A percentile compares a stretch with the other conserved stretches of the same genome.
Conservation (phyloP, 2,888 invertebrate species). For the Hydropsyche betteni region DNA sequence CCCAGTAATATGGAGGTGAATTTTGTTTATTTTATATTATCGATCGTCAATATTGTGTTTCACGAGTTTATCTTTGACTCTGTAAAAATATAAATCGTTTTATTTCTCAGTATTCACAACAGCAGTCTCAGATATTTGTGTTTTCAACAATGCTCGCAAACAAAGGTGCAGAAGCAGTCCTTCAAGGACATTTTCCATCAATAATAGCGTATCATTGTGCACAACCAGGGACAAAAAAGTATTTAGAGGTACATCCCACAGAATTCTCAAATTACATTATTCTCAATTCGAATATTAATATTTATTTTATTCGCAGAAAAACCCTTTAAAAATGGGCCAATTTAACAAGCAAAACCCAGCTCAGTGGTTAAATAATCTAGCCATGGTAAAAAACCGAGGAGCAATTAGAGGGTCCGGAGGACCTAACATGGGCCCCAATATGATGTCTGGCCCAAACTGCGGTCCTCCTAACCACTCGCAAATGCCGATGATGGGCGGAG, state of each 20-base stretch:
- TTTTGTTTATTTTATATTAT: neutral
- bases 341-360: conserved; percentile 85
- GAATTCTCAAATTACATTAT: conserved; percentile 54
- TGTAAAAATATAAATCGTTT: neutral
- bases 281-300: conserved; percentile 39
- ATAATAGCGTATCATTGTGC: conserved; percentile 96
- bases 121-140: conserved; percentile 98
- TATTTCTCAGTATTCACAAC: conserved; percentile 78
- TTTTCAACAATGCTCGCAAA: conserved; percentile 95
- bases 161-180: conserved; percentile 91
- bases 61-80: neutral
- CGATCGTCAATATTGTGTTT: neutral
- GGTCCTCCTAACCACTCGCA: conserved; percentile 45
- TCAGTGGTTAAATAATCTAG: conserved; percentile 81
- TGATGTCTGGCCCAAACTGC: conserved; percentile 65
- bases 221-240: conserved; percentile 93
- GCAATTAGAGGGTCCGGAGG: conserved; percentile 65
- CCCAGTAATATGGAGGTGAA: conserved; percentile 79
- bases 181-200: conserved; percentile 88
- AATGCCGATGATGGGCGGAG: conserved; percentile 57
- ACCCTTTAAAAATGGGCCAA: conserved; percentile 88
- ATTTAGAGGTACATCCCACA: conserved; percentile 79
- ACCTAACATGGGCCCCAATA: conserved; percentile 57
- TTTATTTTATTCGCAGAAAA: conserved; percentile 70
- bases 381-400: conserved; percentile 78